phyloP scores from a whole-genome alignment of 2,888 invertebrate genomes.

The Pseudococcus jackbeardsleyi region DNA sequence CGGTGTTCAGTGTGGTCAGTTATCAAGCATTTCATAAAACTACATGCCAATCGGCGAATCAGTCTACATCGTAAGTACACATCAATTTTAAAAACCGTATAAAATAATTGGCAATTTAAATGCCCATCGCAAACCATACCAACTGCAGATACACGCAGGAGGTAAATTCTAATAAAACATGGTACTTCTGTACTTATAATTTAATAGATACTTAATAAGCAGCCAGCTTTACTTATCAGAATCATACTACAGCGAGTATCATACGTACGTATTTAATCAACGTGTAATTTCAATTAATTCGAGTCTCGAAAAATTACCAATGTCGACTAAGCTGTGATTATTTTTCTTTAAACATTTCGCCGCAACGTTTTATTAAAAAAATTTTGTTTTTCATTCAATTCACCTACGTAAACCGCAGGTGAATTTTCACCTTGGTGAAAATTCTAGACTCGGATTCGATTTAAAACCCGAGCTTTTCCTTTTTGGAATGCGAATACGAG shows the following conservation, averaged over 20 bases:
- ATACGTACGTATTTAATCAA: background rate
- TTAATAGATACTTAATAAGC: constrained; percentile 13
- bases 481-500: background rate
- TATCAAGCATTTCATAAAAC: too few relatives aligned
- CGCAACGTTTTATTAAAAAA: constrained; percentile 41
- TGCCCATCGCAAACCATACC: too few relatives aligned
- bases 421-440: background rate
- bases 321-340: background rate
- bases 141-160: too few relatives aligned
- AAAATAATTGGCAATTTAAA: too few relatives aligned
- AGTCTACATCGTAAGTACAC: too few relatives aligned
- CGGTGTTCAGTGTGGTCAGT: too few relatives aligned
- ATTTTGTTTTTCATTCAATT: background rate
- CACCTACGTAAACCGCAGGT: background rate
- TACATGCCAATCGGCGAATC: too few relatives aligned
- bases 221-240: background rate
- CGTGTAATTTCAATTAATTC: constrained; percentile 49
- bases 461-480: background rate
- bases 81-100: too few relatives aligned
- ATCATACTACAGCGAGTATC: background rate
- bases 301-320: constrained; percentile 6
- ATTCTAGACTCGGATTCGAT: background rate
- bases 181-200: background rate
- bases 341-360: background rate
- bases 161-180: too few relatives aligned